phyloP scores from a whole-genome alignment of 37 sponge, comb jelly and placozoan species.

The Bolinopsis microptera region DNA sequence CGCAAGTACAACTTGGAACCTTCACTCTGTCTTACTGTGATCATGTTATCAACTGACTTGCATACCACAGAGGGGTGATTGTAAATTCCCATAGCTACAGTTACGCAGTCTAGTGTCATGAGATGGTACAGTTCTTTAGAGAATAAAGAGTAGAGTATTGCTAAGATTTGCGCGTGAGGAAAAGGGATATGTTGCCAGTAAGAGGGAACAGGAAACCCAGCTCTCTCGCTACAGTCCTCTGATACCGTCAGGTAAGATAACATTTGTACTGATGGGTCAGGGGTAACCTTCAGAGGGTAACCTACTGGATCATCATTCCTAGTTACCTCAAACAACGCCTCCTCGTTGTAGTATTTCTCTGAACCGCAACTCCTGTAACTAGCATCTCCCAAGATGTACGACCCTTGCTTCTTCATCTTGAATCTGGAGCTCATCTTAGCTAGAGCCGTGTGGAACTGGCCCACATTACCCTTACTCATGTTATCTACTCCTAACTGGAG shows the following conservation, averaged over 20 bases:
- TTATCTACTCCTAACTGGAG: background rate
- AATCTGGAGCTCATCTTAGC: conserved; percentile 25
- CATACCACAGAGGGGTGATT: background rate
- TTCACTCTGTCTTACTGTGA: background rate
- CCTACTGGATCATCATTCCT: background rate
- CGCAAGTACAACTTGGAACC: conserved; percentile 9
- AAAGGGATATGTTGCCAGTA: conserved; percentile 45
- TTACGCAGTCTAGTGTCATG: conserved; percentile 1
- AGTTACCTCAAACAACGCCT: conserved; percentile 24
- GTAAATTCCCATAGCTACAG: background rate
- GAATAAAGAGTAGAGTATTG: conserved; percentile 39
- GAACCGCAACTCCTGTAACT: conserved; percentile 38
- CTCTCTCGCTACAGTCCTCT: too few species aligned
- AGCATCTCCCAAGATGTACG: conserved; percentile 56
- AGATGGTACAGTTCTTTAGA: background rate
- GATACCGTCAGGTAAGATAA: conserved; percentile 37
- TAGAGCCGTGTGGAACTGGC: conserved; percentile 3
- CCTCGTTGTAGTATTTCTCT: background rate
- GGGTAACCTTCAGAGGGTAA: conserved; percentile 14
- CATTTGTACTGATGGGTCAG: conserved; percentile 19
- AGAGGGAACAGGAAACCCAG: background rate
- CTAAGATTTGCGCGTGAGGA: conserved; percentile 17
- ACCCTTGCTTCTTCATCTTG: conserved; percentile 51
- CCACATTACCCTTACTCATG: background rate
- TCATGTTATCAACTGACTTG: conserved; percentile 5